Conservation (phyloP, 2,113 vertebrate genomes). For the Rhinoderma darwinii region DNA sequence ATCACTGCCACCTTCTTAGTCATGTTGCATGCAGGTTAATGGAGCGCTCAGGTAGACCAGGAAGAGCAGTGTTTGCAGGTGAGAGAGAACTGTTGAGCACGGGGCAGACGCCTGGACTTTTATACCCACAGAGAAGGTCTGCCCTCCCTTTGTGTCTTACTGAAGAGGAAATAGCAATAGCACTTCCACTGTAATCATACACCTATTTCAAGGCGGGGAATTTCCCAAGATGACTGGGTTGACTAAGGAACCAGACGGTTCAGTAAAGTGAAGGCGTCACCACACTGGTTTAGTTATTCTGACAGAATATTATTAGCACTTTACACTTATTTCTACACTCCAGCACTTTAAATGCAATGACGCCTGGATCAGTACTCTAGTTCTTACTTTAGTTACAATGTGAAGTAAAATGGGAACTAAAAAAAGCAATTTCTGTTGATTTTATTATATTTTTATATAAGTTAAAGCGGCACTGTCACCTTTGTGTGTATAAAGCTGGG, state of each 20-base stretch:
- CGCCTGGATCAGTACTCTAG: no score
- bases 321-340: background rate
- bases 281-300: background rate
- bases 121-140: constrained; percentile 14
- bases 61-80: background rate
- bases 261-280: background rate
- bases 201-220: background rate
- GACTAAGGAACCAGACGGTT: background rate
- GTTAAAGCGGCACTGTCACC: no score
- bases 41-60: background rate
- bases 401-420: no score
- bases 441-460: no score
- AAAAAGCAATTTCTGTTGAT: no score
- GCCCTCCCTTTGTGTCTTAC: background rate
- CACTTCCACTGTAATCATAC: background rate
- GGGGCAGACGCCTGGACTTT: background rate
- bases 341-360: background rate
- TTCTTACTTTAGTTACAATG: no score
- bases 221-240: background rate
- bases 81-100: background rate
- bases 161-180: background rate
- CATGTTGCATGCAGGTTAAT: constrained; percentile 65
- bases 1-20: constrained; percentile 80
- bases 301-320: background rate
- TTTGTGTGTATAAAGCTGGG: no score